Evolutionary conservation across 2,888 invertebrate species (phyloP).

Genomic region (Acanthosoma haemorrhoidale): DNA sequence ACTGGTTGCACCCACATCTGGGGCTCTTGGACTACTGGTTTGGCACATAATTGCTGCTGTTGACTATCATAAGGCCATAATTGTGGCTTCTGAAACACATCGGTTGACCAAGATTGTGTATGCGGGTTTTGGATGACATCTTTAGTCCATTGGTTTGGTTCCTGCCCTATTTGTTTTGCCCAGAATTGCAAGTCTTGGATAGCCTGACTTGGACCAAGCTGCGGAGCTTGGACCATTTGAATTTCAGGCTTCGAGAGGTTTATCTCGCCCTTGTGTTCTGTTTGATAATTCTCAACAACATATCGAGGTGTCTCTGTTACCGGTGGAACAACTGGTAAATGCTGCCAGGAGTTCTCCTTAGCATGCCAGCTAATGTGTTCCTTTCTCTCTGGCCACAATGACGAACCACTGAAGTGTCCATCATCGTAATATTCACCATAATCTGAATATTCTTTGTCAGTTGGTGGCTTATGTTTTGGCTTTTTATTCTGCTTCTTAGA

Average conservation of each 20-base stretch:
- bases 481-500: background rate
- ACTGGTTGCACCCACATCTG: background rate
- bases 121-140: background rate
- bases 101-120: background rate
- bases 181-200: background rate
- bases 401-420: background rate
- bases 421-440: conserved; percentile 12
- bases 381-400: conserved; percentile 36
- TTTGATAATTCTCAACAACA: background rate
- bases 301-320: background rate
- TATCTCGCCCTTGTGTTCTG: conserved; percentile 9
- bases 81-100: background rate
- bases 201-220: background rate
- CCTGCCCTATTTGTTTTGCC: background rate
- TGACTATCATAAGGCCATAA: background rate
- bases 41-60: background rate
- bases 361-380: conserved; percentile 36
- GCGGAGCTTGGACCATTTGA: conserved; percentile 9
- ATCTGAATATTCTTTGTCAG: conserved; percentile 1
- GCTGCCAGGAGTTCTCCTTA: conserved; percentile 7
- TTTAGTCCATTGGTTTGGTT: background rate
- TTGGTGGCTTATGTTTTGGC: background rate
- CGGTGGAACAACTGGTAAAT: background rate
- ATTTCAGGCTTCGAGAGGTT: conserved; percentile 8
- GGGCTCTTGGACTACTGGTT: background rate